Base-by-base conservation (phyloP, 2,113 vertebrate species). In the Phoenicopterus ruber region DNA sequence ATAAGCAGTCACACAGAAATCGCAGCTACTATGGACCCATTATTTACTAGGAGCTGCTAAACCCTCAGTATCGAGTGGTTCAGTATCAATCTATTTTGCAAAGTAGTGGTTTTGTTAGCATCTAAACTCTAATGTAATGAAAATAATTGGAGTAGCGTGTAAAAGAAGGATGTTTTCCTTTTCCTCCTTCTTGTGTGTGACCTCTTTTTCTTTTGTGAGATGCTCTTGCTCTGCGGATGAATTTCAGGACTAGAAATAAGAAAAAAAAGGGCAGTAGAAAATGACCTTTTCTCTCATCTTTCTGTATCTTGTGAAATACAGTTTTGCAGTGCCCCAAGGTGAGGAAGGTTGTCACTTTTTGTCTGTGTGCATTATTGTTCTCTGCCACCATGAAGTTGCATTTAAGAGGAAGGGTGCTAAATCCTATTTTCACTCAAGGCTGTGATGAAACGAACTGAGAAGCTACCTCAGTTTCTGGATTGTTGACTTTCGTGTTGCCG, bases 231-330 rank as follows among this genome's bases (percentile, higher is more conserved):
- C 90, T 93, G 52, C 2, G 15, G 76, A 86, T 31, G 49, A 81
- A 78, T 84, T 86, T 96, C 63, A 78, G 76, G 31, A 67, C 63
- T 29, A 86, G 40, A 77, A 93, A 79, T 10, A 50, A 55, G 36
- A 50, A 18, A 28, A 13, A 16, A 47, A 73, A 40, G 73, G 87
- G 54, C 74, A 92, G 49, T 9, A 40, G 82, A 85, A 90, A 66
- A 31, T 94, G 94, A 95, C 95, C 96, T 96, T 96, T 97, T 96
- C 92, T 93, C 65, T 97, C 89, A 95, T 95, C 81, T 94, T 95
- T 94, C 92, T 94, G 24, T 92, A 84, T 94, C 73, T 93, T 91
- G 86, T 95, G 95, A 95, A 97, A 95, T 61, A 82, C 77, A 89
- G 95, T 91, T 91, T 96, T 95, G 79, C 65, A 91, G 73, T 88